Conservation (phyloP, 2,113 vertebrate species). For the Stigmatopora argus region DNA sequence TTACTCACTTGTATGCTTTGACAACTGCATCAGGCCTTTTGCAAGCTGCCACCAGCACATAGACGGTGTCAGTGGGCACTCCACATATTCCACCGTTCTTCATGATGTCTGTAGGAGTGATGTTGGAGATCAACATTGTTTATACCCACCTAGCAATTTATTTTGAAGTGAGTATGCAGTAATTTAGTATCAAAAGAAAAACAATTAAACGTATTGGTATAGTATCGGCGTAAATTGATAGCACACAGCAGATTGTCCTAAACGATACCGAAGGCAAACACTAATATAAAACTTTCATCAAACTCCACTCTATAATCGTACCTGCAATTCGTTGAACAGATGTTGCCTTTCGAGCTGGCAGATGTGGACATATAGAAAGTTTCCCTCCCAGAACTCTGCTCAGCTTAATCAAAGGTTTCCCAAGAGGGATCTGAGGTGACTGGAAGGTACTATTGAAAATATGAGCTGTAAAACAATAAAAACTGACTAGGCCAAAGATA, state of each 20-base stretch:
- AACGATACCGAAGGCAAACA: too few species aligned
- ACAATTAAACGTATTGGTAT: too few species aligned
- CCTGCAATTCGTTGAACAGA: constrained; percentile 83
- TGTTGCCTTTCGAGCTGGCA: constrained; percentile 76
- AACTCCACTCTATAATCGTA: constrained; percentile 39
- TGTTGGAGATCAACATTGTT: neutral
- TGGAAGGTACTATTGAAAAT: constrained; percentile 75
- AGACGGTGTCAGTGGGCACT: constrained; percentile 86
- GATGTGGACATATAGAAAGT: constrained; percentile 69
- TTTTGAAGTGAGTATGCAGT: too few species aligned
- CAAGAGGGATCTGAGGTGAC: constrained; percentile 72
- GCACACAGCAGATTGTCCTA: too few species aligned
- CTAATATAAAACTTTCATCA: neutral
- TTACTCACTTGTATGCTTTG: constrained; percentile 79
- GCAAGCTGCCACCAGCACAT: constrained; percentile 85
- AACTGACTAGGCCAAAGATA: constrained; percentile 81
- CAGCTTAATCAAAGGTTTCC: constrained; percentile 72
- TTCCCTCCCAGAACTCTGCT: constrained; percentile 61
- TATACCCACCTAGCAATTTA: neutral
- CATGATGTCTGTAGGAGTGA: constrained; percentile 76
- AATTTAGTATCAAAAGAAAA: too few species aligned
- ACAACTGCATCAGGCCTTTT: constrained; percentile 79
- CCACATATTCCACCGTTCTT: constrained; percentile 80
- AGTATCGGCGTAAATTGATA: too few species aligned
- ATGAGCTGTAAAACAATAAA: constrained; percentile 81